These are phyloP conservation scores for Pitta sordida DNA, from an alignment of 2,113 vertebrate species.

Conservation along the genomic window DNA sequence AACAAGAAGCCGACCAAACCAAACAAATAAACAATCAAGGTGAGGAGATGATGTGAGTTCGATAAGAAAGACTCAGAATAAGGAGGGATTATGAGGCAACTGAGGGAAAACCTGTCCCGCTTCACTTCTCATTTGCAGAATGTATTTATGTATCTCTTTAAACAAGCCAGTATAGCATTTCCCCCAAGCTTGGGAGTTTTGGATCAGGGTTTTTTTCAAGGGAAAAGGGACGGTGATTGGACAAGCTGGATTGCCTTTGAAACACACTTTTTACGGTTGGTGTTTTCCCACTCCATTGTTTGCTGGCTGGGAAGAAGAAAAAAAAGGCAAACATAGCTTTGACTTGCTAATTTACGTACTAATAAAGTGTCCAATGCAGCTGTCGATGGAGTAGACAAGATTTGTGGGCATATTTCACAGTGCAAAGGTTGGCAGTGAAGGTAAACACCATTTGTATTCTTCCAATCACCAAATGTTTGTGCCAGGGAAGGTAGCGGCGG, in stretches of 20 bases:
- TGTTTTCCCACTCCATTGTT: neutral
- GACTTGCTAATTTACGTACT: neutral
- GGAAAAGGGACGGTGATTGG: neutral
- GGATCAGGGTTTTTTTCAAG: neutral
- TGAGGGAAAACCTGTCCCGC: neutral
- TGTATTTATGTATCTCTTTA: neutral
- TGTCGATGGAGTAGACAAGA: neutral
- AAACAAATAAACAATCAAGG: neutral
- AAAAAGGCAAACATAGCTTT: neutral
- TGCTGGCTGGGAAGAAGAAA: neutral
- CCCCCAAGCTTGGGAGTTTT: neutral
- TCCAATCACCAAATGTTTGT: neutral
- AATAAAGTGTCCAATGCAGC: neutral
- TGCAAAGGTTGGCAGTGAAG: neutral
- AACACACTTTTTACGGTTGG: neutral
- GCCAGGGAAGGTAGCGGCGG: neutral
- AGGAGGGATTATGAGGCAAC: neutral
- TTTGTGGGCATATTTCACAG: neutral
- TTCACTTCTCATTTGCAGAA: neutral
- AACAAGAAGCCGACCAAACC: neutral
- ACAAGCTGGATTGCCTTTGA: neutral
- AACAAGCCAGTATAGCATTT: neutral
- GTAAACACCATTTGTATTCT: neutral
- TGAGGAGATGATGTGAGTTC: neutral
- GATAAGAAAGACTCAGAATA: neutral